phyloP scores from a whole-genome alignment of 2,888 invertebrate species.

The Argyra leucocephala region DNA sequence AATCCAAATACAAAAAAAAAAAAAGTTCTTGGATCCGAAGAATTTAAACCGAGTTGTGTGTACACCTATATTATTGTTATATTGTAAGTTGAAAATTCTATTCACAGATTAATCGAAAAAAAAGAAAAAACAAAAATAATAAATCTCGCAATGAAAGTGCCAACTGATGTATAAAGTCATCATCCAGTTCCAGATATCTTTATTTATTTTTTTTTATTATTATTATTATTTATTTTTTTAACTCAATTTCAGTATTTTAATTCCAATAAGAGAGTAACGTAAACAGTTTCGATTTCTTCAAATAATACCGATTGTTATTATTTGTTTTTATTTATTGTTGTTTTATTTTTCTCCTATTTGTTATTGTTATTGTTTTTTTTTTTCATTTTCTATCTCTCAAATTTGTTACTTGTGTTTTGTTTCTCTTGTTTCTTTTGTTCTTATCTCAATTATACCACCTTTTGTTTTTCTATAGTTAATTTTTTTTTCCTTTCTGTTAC shows the following conservation, averaged over 20 bases:
- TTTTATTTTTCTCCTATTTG: neutral
- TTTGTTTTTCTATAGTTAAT: neutral
- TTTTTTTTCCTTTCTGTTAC: neutral
- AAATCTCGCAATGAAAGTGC: neutral
- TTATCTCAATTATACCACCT: constrained; percentile 3
- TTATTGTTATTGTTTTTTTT: neutral
- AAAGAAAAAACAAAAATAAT: too few relatives aligned
- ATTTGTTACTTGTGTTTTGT: neutral
- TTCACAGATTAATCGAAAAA: too few relatives aligned
- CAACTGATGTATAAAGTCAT: constrained; percentile 4
- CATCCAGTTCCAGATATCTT: neutral
- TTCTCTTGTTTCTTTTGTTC: neutral
- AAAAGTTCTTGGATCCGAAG: too few relatives aligned
- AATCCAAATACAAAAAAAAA: too few relatives aligned
- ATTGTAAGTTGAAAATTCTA: too few relatives aligned
- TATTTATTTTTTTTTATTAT: neutral
- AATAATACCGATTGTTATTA: neutral
- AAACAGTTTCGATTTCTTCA: neutral
- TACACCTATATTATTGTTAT: too few relatives aligned
- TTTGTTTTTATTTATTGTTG: neutral
- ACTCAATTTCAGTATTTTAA: neutral
- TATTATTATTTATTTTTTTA: neutral
- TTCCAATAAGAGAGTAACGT: neutral
- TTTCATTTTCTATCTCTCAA: neutral
- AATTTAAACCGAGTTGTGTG: too few relatives aligned